phyloP scores from a whole-genome alignment of 1,140 invertebrate species.

The Bombus breviceps region DNA sequence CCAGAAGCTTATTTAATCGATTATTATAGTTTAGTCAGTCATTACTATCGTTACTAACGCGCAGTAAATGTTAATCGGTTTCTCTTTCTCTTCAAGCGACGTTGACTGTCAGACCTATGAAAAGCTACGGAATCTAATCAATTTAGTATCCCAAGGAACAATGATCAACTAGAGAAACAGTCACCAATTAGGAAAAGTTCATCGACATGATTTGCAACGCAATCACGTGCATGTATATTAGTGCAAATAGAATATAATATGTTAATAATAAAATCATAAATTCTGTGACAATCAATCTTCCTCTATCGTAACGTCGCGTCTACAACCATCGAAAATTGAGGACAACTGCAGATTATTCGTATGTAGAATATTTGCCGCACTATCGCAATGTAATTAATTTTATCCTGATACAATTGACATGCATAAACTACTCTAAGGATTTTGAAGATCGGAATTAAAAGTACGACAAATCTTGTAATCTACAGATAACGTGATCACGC shows the following conservation, averaged over 20 bases:
- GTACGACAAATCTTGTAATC: background rate
- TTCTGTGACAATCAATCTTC: background rate
- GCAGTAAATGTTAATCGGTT: slow-evolving; percentile 4
- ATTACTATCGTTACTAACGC: background rate
- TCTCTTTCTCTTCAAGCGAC: background rate
- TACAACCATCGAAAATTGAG: background rate
- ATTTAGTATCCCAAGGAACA: background rate
- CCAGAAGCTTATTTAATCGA: background rate
- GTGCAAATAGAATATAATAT: background rate
- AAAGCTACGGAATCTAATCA: background rate
- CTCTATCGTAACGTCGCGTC: background rate
- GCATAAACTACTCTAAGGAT: background rate
- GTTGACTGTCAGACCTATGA: background rate
- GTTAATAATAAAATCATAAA: background rate
- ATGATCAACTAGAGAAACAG: slow-evolving; percentile 7
- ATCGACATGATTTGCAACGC: background rate
- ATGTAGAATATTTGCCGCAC: background rate
- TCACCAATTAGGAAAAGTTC: background rate
- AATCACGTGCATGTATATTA: background rate
- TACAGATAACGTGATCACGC: background rate
- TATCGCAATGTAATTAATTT: background rate
- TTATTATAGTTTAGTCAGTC: background rate
- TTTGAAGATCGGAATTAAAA: background rate
- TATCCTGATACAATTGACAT: background rate
- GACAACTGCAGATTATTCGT: background rate